Conservation (phyloP, 1,140 invertebrate species). For the Camponotus floridanus region DNA sequence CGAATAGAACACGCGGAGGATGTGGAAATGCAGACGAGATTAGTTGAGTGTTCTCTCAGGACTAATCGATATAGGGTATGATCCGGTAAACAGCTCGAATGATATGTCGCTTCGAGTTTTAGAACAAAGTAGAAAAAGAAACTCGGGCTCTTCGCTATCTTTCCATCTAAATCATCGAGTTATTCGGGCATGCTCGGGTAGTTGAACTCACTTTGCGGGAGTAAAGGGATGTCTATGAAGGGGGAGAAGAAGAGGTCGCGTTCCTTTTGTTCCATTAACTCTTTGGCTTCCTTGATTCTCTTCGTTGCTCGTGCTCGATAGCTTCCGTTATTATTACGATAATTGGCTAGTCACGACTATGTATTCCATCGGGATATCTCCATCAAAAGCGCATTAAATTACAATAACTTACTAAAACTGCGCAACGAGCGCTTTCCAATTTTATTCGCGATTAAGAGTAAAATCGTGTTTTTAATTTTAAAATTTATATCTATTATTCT, state of each 20-base stretch:
- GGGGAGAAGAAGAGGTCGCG: background rate
- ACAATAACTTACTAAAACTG: background rate
- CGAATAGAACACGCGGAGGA: conserved; percentile 13
- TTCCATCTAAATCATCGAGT: conserved; percentile 64
- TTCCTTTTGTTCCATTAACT: conserved; percentile 54
- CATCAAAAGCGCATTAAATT: background rate
- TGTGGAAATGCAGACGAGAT: conserved; percentile 56
- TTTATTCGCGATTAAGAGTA: conserved; percentile 7
- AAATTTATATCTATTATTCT: background rate
- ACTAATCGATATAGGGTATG: conserved; percentile 18
- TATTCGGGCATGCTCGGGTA: conserved; percentile 32
- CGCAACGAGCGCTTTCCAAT: background rate
- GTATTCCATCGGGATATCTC: conserved; percentile 3
- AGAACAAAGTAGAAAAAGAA: conserved; percentile 22
- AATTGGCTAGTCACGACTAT: conserved; percentile 40
- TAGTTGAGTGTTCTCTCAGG: conserved; percentile 29
- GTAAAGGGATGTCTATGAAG: conserved; percentile 36
- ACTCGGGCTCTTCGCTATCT: conserved; percentile 41
- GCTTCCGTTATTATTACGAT: conserved; percentile 40
- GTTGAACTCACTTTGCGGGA: conserved; percentile 35
- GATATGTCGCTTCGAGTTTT: conserved; percentile 38
- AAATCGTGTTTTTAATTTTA: background rate
- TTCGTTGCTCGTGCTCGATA: conserved; percentile 12
- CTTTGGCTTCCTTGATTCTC: conserved; percentile 28
- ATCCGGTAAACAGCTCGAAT: conserved; percentile 69